Evolutionary conservation across 2,797 vertebrate species (phyloP).

Genomic region (Orestias chungarensis): DNA sequence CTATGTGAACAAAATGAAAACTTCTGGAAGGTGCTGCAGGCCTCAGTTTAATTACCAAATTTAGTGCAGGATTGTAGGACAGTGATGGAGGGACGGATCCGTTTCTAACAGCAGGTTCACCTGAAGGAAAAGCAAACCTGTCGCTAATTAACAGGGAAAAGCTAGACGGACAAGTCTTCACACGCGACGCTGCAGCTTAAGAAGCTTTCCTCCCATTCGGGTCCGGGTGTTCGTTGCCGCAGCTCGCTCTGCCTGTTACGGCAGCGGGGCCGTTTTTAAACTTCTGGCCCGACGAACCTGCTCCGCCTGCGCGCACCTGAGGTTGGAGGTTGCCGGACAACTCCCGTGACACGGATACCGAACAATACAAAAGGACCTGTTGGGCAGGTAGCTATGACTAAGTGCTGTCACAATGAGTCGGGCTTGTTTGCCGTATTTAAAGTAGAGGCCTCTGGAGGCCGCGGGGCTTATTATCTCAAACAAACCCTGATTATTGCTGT

Average conservation of each 20-base stretch:
- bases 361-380: slow-evolving; percentile 21
- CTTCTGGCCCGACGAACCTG: slow-evolving; percentile 36
- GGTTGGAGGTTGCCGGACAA: slow-evolving; percentile 4
- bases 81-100: slow-evolving; percentile 15
- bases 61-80: no score
- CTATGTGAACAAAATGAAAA: not conserved
- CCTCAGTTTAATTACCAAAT: not conserved
- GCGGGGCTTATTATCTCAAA: not conserved
- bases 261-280: slow-evolving; percentile 15
- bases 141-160: slow-evolving; percentile 36
- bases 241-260: slow-evolving; percentile 25
- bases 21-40: not conserved
- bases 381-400: not conserved
- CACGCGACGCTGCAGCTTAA: slow-evolving; percentile 19
- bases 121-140: slow-evolving; percentile 24
- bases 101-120: slow-evolving; percentile 18
- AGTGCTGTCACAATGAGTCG: not conserved
- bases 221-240: slow-evolving; percentile 14
- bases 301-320: slow-evolving; percentile 31
- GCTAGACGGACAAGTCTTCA: slow-evolving; percentile 26
- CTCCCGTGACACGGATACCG: not conserved
- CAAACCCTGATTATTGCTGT: not conserved
- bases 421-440: not conserved
- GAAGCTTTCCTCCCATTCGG: slow-evolving; percentile 1
- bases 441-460: not conserved